phyloP scores from a whole-genome alignment of 2,888 invertebrate genomes.

The Caenorhabditis imperialis region DNA sequence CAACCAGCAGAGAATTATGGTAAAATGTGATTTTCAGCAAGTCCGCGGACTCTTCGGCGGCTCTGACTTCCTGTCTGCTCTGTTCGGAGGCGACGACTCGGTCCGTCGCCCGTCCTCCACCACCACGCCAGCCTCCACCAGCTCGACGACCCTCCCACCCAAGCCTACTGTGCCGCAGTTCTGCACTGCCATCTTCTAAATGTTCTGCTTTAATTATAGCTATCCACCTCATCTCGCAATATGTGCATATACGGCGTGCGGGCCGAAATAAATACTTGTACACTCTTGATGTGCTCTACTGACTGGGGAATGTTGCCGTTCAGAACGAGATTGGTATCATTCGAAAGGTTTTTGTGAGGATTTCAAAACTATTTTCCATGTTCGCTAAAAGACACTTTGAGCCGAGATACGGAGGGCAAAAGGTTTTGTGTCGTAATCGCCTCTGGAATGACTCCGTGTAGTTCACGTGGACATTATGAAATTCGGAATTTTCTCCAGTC shows the following conservation, averaged over 20 bases:
- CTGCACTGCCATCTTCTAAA: conserved; percentile 76
- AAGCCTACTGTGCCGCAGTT: conserved; percentile 75
- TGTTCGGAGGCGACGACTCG: conserved; percentile 62
- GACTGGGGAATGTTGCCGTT: too few species aligned
- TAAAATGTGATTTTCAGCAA: conserved; percentile 61
- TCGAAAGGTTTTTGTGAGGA: too few species aligned
- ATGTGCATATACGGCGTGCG: conserved; percentile 34
- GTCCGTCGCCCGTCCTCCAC: conserved; percentile 35
- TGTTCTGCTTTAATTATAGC: conserved; percentile 27
- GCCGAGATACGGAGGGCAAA: too few species aligned
- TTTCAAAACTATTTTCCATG: too few species aligned
- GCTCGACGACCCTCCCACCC: conserved; percentile 62
- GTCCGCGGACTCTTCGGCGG: conserved; percentile 74
- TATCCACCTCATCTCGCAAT: conserved; percentile 33
- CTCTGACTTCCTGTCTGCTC: conserved; percentile 63
- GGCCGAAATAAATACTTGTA: too few species aligned
- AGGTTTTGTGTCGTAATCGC: too few species aligned
- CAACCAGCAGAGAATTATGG: neutral
- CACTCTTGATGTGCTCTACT: too few species aligned
- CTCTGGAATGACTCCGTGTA: too few species aligned
- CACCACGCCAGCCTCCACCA: conserved; percentile 60
- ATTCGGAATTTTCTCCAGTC: too few species aligned
- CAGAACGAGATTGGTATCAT: too few species aligned
- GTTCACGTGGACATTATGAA: too few species aligned
- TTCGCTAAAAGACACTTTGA: too few species aligned